A percentile compares a stretch with the other conserved stretches of the same genome.
Evolutionary conservation across 2,113 vertebrate genomes (phyloP).

Genomic region (Trematocara macrostoma): DNA sequence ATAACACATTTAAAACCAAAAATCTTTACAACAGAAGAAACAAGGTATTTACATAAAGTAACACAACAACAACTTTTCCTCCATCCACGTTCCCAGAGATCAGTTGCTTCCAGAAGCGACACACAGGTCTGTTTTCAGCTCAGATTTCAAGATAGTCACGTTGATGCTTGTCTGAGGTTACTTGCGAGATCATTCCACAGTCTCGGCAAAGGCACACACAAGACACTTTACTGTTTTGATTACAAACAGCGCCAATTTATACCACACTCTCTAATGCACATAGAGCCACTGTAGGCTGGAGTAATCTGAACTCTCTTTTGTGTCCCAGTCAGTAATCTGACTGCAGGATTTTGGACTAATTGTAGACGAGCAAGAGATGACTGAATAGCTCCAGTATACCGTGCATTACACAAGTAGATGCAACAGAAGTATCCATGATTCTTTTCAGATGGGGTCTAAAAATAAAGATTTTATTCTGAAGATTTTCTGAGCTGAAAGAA

Average conservation of each 20-base stretch:
- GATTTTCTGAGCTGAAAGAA: not conserved
- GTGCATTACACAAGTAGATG: not conserved
- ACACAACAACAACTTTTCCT: not conserved
- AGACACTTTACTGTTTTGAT: not conserved
- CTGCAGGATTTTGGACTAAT: not conserved
- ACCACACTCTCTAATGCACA: not conserved
- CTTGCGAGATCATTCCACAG: not conserved
- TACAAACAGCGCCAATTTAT: not conserved
- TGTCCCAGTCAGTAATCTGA: not conserved
- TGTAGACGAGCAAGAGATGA: not conserved
- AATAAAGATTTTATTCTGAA: not conserved
- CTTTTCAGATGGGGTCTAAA: not conserved
- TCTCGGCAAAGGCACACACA: not conserved
- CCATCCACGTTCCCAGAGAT: not conserved
- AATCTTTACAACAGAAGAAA: not conserved
- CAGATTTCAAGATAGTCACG: not conserved
- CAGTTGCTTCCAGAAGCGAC: not conserved
- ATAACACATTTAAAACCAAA: not conserved
- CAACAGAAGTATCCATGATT: not conserved
- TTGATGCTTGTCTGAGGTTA: not conserved
- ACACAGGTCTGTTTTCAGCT: not conserved
- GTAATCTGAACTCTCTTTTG: not conserved
- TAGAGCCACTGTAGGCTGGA: not conserved
- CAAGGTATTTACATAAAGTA: not conserved
- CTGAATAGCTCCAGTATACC: not conserved